A percentile compares a stretch with the other conserved stretches of the same genome.
Conservation (phyloP, 2,888 invertebrate genomes). For the Drosophila picticornis region DNA sequence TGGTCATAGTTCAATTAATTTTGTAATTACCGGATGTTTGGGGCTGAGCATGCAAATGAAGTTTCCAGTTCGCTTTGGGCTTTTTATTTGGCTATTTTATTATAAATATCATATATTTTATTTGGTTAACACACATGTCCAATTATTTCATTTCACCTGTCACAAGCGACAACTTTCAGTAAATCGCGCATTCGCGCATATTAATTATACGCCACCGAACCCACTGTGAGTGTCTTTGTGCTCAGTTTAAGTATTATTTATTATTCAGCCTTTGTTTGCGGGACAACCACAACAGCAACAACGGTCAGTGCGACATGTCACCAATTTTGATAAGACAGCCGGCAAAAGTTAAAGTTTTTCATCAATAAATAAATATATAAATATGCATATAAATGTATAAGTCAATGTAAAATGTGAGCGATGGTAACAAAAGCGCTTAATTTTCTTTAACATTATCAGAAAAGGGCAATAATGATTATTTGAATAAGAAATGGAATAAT, state of each 20-base stretch:
- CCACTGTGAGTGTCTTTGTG: constrained; percentile 36
- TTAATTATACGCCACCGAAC: constrained; percentile 56
- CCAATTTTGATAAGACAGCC: constrained; percentile 55
- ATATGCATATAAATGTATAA: constrained; percentile 1
- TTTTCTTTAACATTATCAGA: neutral
- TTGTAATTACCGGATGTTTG: constrained; percentile 71
- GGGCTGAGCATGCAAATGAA: constrained; percentile 68
- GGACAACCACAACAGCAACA: constrained; percentile 40
- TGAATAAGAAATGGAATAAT: neutral
- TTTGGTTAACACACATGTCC: neutral
- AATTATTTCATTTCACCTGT: constrained; percentile 41
- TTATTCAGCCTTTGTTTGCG: constrained; percentile 69
- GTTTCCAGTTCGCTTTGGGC: constrained; percentile 12
- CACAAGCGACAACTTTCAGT: constrained; percentile 36
- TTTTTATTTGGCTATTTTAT: constrained; percentile 15
- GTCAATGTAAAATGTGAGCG: constrained; percentile 21
- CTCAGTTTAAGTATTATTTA: constrained; percentile 51
- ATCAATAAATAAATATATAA: neutral
- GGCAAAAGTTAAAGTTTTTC: constrained; percentile 20
- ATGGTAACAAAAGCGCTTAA: neutral
- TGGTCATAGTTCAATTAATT: constrained; percentile 79
- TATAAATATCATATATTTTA: neutral
- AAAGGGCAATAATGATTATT: neutral
- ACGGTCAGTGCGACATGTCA: constrained; percentile 42
- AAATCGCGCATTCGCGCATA: constrained; percentile 40